Base-by-base conservation (phyloP, 1,140 invertebrate species). In the Elymnias hypermnestra region DNA sequence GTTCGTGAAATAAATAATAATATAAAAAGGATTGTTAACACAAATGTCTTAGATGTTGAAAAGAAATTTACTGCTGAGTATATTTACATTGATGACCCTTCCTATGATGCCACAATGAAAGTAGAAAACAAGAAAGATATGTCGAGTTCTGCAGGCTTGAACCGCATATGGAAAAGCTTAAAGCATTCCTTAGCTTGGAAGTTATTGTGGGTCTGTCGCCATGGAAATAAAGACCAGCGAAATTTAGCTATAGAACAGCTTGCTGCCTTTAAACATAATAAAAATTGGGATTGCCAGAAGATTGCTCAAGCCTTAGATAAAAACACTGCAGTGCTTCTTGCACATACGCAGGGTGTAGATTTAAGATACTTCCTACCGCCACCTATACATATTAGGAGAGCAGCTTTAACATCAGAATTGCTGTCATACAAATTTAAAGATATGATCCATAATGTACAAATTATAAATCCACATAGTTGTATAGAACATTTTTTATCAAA, bases 221-320 rank as follows among this genome's bases (percentile, higher is more conserved):
- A 85, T 25, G 82, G 82, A 3, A 83, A 67, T 52, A 64, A 59
- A 41, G 76, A 79, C 18, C 82, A 85, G 42, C 53, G 73, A 12
- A 74, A 82, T 36, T 43, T 82, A 46, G 82, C 82, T 0, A 28
- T 83, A 17, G 72, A 78, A 31, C 76, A 75, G 31, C 60, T 85
- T 13, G 78, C 78, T 21, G 59, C 72, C 3, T 82, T 83, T 45
- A 76, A 72, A 52, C 74, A 81, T 42, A 82, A 73, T 38, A 85
- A 81, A 41, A 58, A 46, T 28, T 92, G 90, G 90, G 89, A 92
- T 47, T 92, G 87, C 69, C 66, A 73, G 13, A 88, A 90, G 50
- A 78, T 92, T 26, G 90, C 91, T 7, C 91, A 92, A 75, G 89
- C 89, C 60, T 79, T 91, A 28, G 89, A 92, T 74, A 84, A 88